Evolutionary conservation across 2,888 invertebrate genomes (phyloP), one percentile per base, ranked within the genome.

Genomic region (Conops quadrifasciatus): DNA sequence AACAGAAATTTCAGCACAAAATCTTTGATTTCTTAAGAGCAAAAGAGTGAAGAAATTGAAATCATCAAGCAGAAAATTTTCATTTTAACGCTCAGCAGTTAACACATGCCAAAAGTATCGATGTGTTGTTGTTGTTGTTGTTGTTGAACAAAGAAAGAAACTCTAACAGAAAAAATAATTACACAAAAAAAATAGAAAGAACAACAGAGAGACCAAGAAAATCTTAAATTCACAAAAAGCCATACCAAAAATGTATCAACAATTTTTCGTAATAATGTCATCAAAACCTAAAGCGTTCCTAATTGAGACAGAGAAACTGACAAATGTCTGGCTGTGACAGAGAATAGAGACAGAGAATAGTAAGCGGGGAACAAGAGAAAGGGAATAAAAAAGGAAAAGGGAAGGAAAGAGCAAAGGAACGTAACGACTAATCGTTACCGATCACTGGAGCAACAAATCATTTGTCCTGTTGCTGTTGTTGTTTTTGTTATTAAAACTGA

Each of bases 21-120:
- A 7, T 36, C 36, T 36, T 36, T 36, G n/a, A n/a, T 36, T 36
- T 7, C 9, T 36, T 36, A 36, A 47, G n/a, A n/a, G n/a, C 13
- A 64, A 53, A 62, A 60, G 45, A 16, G 45, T 47, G 56, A 59
- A 58, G 28, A 59, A 58, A 26, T 67, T 30, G 21, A 68, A 70
- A 75, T 75, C 65, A 75, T 75, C 73, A 71, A 68, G 71, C 73
- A 69, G 70, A 73, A 75, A 76, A 76, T 76, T 76, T 63, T 67
- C 71, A 75, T 75, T 71, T 76, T 71, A 73, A 75, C 72, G 74
- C 72, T 71, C 5, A 59, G 70, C 36, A 36, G 36, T 9, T 72
- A 75, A 76, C 76, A 76, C 75, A 76, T 76, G 76, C 75, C 71
- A 75, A 70, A 71, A 62, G 21, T 64, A 24, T 60, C 51, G 19